Conservation (phyloP, 2,797 vertebrate genomes). For the Oryzias dopingdopingensis region DNA sequence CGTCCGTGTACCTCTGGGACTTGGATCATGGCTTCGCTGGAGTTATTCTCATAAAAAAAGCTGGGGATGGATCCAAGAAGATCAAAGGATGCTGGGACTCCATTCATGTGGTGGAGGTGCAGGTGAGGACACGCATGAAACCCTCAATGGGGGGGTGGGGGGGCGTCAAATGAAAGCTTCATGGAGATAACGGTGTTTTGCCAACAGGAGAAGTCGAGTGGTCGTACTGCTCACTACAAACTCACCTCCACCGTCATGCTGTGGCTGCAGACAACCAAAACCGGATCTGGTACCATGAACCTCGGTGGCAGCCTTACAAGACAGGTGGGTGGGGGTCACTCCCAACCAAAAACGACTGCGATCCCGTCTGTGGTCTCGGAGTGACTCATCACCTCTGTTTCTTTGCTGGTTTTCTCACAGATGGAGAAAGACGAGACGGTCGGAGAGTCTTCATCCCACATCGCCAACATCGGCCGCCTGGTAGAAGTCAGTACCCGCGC, state of each 20-base stretch:
- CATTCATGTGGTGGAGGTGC: constrained; percentile 99
- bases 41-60: constrained; percentile 99
- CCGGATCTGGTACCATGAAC: constrained; percentile 97
- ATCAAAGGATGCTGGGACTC: constrained; percentile 99
- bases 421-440: constrained; percentile 98
- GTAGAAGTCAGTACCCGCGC: constrained; percentile 85
- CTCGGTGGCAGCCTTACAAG: constrained; percentile 96
- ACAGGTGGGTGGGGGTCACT: constrained; percentile 81
- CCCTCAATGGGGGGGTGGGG: no score
- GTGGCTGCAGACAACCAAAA: constrained; percentile 98
- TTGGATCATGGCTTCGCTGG: constrained; percentile 98
- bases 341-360: not conserved
- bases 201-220: constrained; percentile 93
- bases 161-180: not conserved
- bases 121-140: constrained; percentile 78
- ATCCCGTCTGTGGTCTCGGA: not conserved
- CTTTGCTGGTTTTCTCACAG: constrained; percentile 60
- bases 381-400: not conserved
- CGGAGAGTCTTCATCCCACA: constrained; percentile 95
- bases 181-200: not conserved
- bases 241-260: constrained; percentile 99
- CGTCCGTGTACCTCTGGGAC: constrained; percentile 99
- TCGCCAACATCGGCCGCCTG: constrained; percentile 96
- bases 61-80: constrained; percentile 98
- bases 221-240: constrained; percentile 97